Percentiles rank a stretch among this genome's conserved stretches.
Evolutionary conservation across 2,113 vertebrate genomes (phyloP).

Genomic region (Balaenoptera acutorostrata): DNA sequence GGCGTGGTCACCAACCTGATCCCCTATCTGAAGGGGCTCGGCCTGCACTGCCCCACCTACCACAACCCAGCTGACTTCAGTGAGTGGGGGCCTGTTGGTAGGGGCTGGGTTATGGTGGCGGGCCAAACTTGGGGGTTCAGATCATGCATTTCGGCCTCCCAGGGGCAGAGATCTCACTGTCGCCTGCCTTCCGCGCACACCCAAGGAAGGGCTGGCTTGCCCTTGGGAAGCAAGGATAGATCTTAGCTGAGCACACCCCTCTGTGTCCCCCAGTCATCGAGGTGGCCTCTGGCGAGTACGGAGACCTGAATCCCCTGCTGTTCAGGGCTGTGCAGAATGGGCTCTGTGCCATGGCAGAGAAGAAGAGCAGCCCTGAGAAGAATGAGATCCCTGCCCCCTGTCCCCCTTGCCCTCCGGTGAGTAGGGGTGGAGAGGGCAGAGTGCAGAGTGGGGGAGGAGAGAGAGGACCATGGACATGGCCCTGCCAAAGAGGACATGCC

Average conservation of each 20-base stretch:
- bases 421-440: slow-evolving; percentile 45
- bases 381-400: slow-evolving; percentile 84
- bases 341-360: slow-evolving; percentile 89
- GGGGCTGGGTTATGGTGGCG: background rate
- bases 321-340: slow-evolving; percentile 96
- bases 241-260: background rate
- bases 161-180: background rate
- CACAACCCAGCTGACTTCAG: slow-evolving; percentile 99
- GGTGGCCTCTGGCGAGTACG: slow-evolving; percentile 97
- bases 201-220: background rate
- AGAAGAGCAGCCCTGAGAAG: slow-evolving; percentile 91
- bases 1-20: slow-evolving; percentile 95
- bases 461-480: background rate
- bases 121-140: background rate
- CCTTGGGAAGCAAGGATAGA: background rate
- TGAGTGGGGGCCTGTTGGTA: slow-evolving; percentile 81
- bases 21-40: slow-evolving; percentile 95
- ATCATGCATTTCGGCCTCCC: background rate
- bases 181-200: background rate
- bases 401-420: slow-evolving; percentile 86
- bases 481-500: background rate
- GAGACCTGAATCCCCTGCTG: slow-evolving; percentile 95
- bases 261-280: slow-evolving; percentile 89
- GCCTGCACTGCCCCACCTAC: slow-evolving; percentile 98
- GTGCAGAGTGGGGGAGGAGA: rapidly evolving